phyloP scores from a whole-genome alignment of 2,797 vertebrate genomes.

The Tokudaia tokunoshimensis region DNA sequence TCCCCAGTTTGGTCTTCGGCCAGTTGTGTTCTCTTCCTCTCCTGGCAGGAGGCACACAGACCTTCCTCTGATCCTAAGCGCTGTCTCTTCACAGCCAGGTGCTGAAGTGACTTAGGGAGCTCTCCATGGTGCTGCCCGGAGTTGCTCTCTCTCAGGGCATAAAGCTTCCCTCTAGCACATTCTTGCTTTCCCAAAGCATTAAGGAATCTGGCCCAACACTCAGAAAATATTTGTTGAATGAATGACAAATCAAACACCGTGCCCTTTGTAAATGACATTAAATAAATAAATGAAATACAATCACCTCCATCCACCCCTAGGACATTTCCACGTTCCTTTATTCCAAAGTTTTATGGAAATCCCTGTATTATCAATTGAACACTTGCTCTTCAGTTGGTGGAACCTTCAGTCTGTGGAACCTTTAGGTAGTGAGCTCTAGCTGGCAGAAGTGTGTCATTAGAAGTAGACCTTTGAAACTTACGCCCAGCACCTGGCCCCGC shows the following conservation, averaged over 20 bases:
- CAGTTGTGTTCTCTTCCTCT: background rate
- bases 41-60: background rate
- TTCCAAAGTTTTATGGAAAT: slow-evolving; percentile 28
- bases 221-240: background rate
- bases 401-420: background rate
- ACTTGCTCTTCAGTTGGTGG: background rate
- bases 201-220: background rate
- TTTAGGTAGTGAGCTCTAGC: background rate
- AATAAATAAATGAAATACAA: background rate
- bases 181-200: background rate
- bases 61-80: background rate
- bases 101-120: background rate
- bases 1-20: background rate
- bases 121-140: background rate
- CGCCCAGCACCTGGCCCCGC: background rate
- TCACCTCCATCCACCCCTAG: background rate
- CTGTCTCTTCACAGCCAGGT: background rate
- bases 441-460: background rate
- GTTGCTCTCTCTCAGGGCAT: background rate
- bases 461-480: background rate
- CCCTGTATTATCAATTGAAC: background rate
- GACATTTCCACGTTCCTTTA: background rate
- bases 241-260: background rate
- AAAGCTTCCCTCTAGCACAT: background rate
- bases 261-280: background rate